A percentile compares a stretch with the other conserved stretches of the same genome.
Evolutionary conservation across 2,797 vertebrate species (phyloP).

Genomic region (Bufotes viridis): DNA sequence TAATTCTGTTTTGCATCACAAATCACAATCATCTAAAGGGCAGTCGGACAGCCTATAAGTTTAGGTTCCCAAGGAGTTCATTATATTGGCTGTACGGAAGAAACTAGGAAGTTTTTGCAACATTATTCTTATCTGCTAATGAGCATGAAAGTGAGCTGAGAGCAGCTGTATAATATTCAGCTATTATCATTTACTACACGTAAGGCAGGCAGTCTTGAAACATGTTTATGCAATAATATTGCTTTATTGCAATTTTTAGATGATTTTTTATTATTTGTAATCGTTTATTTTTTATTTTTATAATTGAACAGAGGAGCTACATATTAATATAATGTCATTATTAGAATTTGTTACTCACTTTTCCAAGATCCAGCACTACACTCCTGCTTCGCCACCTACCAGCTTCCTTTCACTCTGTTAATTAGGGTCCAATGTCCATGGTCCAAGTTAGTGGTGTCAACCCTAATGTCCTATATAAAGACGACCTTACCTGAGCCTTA

Average conservation of each 20-base stretch:
- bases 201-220: background rate
- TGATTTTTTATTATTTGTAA: background rate
- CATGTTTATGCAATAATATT: background rate
- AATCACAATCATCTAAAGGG: background rate
- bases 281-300: background rate
- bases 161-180: background rate
- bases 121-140: conserved; percentile 33
- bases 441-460: too few relatives aligned
- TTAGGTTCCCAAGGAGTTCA: background rate
- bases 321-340: background rate
- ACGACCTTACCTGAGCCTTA: too few relatives aligned
- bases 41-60: background rate
- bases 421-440: too few relatives aligned
- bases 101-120: background rate
- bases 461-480: too few relatives aligned
- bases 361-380: too few relatives aligned
- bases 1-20: background rate
- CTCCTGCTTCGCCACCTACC: too few relatives aligned
- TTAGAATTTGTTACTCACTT: background rate
- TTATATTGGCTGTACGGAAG: conserved; percentile 8
- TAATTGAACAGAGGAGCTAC: background rate
- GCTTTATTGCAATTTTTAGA: background rate
- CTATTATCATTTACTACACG: conserved; percentile 2
- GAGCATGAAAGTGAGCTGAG: conserved; percentile 16
- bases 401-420: too few relatives aligned